Base-by-base conservation (phyloP, 2,797 vertebrate genomes). In the Eulemur coronatus region DNA sequence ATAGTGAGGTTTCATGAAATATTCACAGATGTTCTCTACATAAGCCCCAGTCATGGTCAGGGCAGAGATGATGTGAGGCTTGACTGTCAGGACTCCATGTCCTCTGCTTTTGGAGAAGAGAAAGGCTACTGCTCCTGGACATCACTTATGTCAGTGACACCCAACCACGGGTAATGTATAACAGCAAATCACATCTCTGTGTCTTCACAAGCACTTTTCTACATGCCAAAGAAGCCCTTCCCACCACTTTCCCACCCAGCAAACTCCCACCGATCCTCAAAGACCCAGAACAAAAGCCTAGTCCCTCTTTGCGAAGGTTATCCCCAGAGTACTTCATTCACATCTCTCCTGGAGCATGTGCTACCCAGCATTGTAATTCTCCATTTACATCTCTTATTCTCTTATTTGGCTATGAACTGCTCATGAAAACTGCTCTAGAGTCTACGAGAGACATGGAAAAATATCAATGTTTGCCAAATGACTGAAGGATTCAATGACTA, bases 381-480 rank as follows among this genome's bases (percentile, higher is more conserved):
- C 59, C 70, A 1, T 15, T 52, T 18, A 57, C 4, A 41, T n/a
- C 2, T 30, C 24, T 69, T 52, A 13, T 41, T 41, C 2, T n/a
- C 28, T 52, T 52, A 20, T 41, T n/a, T 79, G 14, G 17, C 72
- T 69, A 59, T 28, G 50, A 63, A 79, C 33, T 52, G 11, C 48
- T 65, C 67, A 43, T 9, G 2, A 50, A 92, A 38, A 70, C 17
- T 14, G 38, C 17, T 41, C 33, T 43, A 28, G 4, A 70, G 9
- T 79, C 61, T 59, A 75, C 11, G 14, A 75, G 59, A 90, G 50
- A 24, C 48, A 61, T 35, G 48, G 24, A 35, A 65, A 46, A 95
- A 55, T 11, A 78, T 15, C 13, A 59, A 50, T 50, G 17, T 92
- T 84, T 84, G 35, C 35, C 69, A 57, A 91, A 90, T 86, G 69